Evolutionary conservation across 2,888 invertebrate genomes (phyloP), one percentile per base, ranked within the genome.

Genomic region (Yponomeuta sedellus): DNA sequence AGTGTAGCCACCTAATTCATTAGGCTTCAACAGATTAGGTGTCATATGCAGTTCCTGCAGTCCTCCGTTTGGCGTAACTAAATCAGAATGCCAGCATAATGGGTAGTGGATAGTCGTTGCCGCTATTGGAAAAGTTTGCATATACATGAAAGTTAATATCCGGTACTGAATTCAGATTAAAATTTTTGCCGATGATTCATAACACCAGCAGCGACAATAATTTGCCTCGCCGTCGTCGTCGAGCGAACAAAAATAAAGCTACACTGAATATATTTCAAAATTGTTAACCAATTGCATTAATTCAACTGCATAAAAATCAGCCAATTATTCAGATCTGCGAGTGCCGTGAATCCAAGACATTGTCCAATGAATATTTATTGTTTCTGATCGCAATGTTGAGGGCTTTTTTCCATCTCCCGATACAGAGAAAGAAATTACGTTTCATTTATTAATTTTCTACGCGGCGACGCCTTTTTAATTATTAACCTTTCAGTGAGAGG

Each of bases 251-350:
- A 78, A 68, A 69, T 80, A 77, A 80, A 78, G 77, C 70, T 73
- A 52, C 44, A 12, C 44, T 52, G 44, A 52, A 52, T 52, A 52
- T 52, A 77, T 80, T 81, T 34, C 75, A 80, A 81, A 85, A 86
- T 76, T 77, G 79, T 77, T 82, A 81, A 85, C 83, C 85, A 83
- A 88, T 88, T 86, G 85, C 83, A 86, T 90, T 89, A 87, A 90
- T 86, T 83, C 83, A 80, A 81, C 85, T 88, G 90, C 86, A 90
- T 90, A 89, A 90, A 88, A 89, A 89, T 89, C 86, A 88, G 89
- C 90, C 90, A 90, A 90, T 90, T 89, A 90, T 90, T 90, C 85
- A 89, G 88, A 90, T 88, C 78, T 75, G 73, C 74, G 72, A 78
- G 79, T 77, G 78, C 80, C 77, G 77, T 78, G 84, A 79, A 84